These are phyloP conservation scores for Clarias laeviceps DNA, from an alignment of 2,797 vertebrate genomes.

Conservation along the genomic window DNA sequence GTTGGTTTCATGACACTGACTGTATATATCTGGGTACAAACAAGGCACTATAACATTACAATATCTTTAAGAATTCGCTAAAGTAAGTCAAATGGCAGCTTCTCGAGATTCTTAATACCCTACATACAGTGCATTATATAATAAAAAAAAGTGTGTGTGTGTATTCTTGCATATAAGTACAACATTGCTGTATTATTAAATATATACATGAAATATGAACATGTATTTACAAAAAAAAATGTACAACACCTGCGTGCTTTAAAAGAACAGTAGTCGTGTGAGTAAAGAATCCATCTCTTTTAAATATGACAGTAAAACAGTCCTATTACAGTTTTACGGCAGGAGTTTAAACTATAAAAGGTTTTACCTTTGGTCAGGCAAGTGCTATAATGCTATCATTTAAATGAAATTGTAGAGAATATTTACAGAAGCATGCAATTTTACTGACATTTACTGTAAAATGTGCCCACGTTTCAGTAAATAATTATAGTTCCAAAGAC, in stretches of 20 bases:
- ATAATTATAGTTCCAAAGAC: neutral
- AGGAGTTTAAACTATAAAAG: neutral
- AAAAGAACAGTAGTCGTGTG: neutral
- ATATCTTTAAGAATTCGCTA: neutral
- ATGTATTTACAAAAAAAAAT: constrained; percentile 34
- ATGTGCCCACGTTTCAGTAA: neutral
- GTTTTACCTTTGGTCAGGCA: neutral
- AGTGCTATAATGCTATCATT: neutral
- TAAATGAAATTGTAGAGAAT: neutral
- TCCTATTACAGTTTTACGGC: neutral
- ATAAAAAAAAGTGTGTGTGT: neutral
- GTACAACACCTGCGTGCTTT: constrained; percentile 6
- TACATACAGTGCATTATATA: neutral
- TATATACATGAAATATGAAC: constrained; percentile 23
- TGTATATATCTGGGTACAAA: neutral
- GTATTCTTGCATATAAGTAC: neutral
- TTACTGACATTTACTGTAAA: neutral
- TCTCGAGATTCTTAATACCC: neutral
- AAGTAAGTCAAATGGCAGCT: neutral
- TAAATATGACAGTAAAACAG: neutral
- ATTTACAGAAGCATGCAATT: constrained; percentile 17
- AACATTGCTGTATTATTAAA: neutral
- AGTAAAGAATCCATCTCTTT: neutral
- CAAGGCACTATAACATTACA: neutral
- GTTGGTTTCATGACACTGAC: neutral